These are phyloP conservation scores for Picathartes gymnocephalus DNA, from an alignment of 2,113 vertebrate genomes.

Conservation along the genomic window DNA sequence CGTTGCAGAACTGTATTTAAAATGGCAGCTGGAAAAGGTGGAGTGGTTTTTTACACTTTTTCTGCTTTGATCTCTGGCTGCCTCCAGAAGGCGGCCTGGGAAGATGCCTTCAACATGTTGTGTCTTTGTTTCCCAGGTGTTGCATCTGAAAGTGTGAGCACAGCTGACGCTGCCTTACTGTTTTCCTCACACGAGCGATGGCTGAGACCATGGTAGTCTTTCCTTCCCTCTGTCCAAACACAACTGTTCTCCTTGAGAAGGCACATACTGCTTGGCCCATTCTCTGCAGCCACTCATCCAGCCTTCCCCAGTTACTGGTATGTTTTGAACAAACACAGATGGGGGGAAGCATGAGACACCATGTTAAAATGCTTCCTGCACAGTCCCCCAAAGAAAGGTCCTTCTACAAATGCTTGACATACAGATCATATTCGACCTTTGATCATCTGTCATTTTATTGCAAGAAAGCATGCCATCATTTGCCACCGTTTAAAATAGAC, in stretches of 20 bases:
- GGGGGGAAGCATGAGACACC: slow-evolving; percentile 52
- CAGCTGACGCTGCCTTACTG: neutral
- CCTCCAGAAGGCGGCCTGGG: neutral
- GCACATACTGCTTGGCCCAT: neutral
- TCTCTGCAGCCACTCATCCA: neutral
- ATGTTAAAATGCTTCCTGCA: slow-evolving; percentile 41
- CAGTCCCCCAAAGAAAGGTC: slow-evolving; percentile 47
- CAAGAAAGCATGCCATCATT: slow-evolving; percentile 72
- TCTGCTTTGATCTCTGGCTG: neutral
- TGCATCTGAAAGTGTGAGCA: neutral
- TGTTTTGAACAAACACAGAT: slow-evolving; percentile 60
- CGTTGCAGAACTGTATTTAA: neutral
- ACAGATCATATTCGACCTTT: slow-evolving; percentile 66
- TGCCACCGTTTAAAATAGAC: slow-evolving; percentile 77
- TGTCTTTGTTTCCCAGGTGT: neutral
- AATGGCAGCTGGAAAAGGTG: neutral
- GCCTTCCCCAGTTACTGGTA: slow-evolving; percentile 30
- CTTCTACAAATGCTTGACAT: slow-evolving; percentile 61
- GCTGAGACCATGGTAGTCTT: neutral
- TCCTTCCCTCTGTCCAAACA: neutral
- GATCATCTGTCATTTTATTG: slow-evolving; percentile 75
- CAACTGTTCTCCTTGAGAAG: neutral
- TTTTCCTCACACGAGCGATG: accelerated
- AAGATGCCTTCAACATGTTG: neutral
- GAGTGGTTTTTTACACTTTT: neutral